Evolutionary conservation across 2,113 vertebrate genomes (phyloP), one percentile per base, ranked within the genome.

Genomic region (Entelurus aequoreus): DNA sequence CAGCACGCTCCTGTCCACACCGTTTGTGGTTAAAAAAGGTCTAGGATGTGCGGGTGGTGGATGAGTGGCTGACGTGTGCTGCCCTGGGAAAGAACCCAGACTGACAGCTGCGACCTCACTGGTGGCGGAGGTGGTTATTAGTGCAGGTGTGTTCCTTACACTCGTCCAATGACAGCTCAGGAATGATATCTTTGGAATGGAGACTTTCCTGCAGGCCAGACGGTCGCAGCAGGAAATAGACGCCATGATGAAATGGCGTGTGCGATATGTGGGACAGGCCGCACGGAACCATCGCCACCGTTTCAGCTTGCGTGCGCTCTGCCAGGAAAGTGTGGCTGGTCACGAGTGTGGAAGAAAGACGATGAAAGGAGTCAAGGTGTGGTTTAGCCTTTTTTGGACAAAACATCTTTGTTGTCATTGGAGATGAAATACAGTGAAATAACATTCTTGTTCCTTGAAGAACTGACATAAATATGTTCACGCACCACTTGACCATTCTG

Each of bases 1-100:
- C 28, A 28, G 28, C 28, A 28, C 28, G 2, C 1, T 28, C 28
- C 1, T 28, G 28, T 28, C 28, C 28, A 28, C 28, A 28, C 28
- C 2, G 28, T 28, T 28, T 28, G 28, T 28, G 28, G 55, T 44
- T 5, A n/a, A 40, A 21, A 57, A 57, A 13, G 21, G 38, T 57
- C 13, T 21, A 21, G 11, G 16, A 55, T 2, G 5, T 1, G 35
- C 36, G 54, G 35, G 15, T 14, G 54, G 10, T 15, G 15, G 36
- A n/a, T 28, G 28, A 28, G 28, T 28, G 28, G 28, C 85, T 84
- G 83, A 88, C 81, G 82, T 87, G 71, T 73, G 76, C 77, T 75
- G 54, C 72, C 40, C 65, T 81, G 84, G 78, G 76, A 88, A 88
- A 87, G 87, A 88, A 80, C 75, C 75, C 82, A 84, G 84, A 83